Evolutionary conservation across 2,888 invertebrate genomes (phyloP), one percentile per base, ranked within the genome.

Genomic region (Cantharis rustica): DNA sequence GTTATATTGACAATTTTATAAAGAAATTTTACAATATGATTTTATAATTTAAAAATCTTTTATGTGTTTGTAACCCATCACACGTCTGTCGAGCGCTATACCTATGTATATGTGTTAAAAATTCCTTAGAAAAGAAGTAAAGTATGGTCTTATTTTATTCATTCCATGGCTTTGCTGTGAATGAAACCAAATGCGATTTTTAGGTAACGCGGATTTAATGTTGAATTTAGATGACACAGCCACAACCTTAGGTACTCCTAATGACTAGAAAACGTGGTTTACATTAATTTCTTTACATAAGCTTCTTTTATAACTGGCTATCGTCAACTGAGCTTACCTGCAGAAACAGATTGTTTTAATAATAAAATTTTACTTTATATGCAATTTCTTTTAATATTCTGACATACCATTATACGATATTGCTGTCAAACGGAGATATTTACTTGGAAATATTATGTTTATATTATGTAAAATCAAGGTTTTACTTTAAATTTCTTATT

Each of bases 101-200:
- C 47, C 69, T 69, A 62, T 69, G 71, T 69, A 71, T 77, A 13
- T 27, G 27, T 31, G 74, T 74, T 74, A 74, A 77, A 74, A 73
- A 72, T 64, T 73, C 68, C 68, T 76, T 75, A 72, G 31, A 71
- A 73, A 72, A 71, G 73, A 69, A 73, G 63, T 68, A 77, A 77
- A 69, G 76, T 69, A 77, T 26, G 74, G 61, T 77, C 75, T 66
- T 78, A 81, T 79, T 80, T 81, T 81, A 81, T 81, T 81, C 81
- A 80, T 71, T 71, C 76, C 78, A 68, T 70, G 70, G 61, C 70
- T 78, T 78, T 72, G 69, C 78, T 77, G 69, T 77, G 78, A 81
- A 81, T 77, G 77, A 78, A 80, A 76, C 77, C 77, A 81, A 81
- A 80, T 80, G 79, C 78, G 71, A 74, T 80, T 81, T 80, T 77